phyloP scores from a whole-genome alignment of 2,797 vertebrate genomes.

The Epinephelus awoara region DNA sequence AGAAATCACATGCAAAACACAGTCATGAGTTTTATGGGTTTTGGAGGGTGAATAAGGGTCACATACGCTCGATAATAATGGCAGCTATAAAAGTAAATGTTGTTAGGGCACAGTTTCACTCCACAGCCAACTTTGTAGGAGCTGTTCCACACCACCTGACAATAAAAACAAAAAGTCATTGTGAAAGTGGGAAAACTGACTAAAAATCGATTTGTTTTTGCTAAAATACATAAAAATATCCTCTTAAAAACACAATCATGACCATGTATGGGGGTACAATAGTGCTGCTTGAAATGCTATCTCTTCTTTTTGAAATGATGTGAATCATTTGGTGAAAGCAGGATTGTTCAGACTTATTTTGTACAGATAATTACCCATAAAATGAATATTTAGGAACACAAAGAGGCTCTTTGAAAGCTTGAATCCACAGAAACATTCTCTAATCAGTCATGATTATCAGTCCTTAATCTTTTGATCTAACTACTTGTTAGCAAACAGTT shows the following conservation, averaged over 20 bases:
- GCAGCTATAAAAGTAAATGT: constrained; percentile 78
- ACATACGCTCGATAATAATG: constrained; percentile 85
- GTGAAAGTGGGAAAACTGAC: background rate
- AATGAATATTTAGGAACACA: background rate
- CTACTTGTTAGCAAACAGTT: background rate
- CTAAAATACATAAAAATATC: background rate
- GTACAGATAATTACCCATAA: background rate
- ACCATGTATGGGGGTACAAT: background rate
- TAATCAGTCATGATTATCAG: background rate
- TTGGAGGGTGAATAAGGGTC: background rate
- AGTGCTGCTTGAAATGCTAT: background rate
- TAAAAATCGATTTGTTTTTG: background rate
- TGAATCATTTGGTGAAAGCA: background rate
- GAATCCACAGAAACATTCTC: background rate
- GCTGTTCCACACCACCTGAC: constrained; percentile 84
- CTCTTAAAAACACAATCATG: background rate
- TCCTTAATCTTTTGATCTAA: background rate
- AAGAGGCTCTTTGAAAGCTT: background rate
- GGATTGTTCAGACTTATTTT: background rate
- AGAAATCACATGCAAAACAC: background rate
- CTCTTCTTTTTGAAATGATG: background rate
- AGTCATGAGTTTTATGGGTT: background rate
- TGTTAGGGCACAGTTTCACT: constrained; percentile 56
- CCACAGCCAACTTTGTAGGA: constrained; percentile 84
- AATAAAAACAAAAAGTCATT: background rate